Conservation (phyloP, 2,113 vertebrate species). For the Seriola quinqueradiata region DNA sequence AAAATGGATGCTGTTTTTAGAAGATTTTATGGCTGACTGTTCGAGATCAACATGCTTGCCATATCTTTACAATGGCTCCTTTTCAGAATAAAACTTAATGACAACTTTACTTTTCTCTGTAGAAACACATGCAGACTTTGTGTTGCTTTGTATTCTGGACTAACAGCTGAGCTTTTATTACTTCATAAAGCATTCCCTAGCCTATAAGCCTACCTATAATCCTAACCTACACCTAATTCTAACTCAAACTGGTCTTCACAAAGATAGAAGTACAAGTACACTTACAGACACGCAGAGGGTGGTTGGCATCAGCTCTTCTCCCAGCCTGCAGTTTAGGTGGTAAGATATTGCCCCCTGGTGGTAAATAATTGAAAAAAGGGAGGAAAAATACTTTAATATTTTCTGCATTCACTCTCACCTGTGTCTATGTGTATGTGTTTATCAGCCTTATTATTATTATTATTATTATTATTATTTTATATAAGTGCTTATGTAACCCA, state of each 20-base stretch:
- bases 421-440: not conserved
- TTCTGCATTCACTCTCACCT: not conserved
- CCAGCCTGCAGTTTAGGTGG: not conserved
- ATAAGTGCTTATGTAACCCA: not conserved
- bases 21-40: not conserved
- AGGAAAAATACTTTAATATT: not conserved
- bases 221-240: no score
- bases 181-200: no score
- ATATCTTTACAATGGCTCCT: not conserved
- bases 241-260: no score
- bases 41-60: not conserved
- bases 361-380: not conserved
- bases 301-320: no score
- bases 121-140: not conserved
- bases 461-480: no score
- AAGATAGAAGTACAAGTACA: no score
- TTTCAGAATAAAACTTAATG: not conserved
- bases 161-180: not conserved
- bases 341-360: slow-evolving; percentile 24
- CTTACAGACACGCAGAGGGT: no score
- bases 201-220: no score
- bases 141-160: not conserved
- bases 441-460: no score
- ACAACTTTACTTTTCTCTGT: not conserved
- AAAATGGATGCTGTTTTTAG: no score